phyloP scores from a whole-genome alignment of 2,888 invertebrate species.

The Thysanoteuthis rhombus region DNA sequence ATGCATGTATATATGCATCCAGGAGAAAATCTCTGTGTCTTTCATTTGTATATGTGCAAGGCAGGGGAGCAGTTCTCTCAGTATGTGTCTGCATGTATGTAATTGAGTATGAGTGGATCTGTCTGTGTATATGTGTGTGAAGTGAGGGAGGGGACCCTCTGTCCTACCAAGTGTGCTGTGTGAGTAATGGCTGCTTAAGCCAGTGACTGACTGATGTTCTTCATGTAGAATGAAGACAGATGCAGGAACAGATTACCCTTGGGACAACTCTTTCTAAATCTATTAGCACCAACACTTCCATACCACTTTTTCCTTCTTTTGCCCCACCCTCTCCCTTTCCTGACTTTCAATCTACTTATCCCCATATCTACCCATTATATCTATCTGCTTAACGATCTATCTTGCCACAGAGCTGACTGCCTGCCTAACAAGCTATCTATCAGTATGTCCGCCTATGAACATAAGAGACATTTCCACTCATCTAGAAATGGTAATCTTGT shows the following conservation, averaged over 20 bases:
- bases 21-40: not conserved
- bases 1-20: not conserved
- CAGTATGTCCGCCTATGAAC: not conserved
- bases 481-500: not conserved
- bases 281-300: not conserved
- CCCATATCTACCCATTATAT: not conserved
- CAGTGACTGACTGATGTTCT: not conserved
- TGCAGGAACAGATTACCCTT: not conserved
- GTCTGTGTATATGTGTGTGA: not conserved
- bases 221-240: constrained; percentile 12
- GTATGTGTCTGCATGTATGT: not conserved
- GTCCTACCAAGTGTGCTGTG: not conserved
- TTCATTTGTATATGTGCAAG: not conserved
- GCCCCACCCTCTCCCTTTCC: not conserved
- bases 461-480: not conserved
- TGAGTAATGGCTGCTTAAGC: not conserved
- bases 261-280: constrained; percentile 12
- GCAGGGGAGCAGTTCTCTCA: not conserved
- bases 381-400: not conserved
- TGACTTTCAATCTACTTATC: not conserved
- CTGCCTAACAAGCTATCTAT: not conserved
- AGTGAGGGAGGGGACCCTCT: not conserved
- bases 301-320: not conserved
- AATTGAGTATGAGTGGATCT: not conserved
- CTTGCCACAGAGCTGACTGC: not conserved